Percentiles rank a stretch among this genome's conserved stretches.
Conservation (phyloP, 2,888 invertebrate genomes). For the Trissonchulus sp. region DNA sequence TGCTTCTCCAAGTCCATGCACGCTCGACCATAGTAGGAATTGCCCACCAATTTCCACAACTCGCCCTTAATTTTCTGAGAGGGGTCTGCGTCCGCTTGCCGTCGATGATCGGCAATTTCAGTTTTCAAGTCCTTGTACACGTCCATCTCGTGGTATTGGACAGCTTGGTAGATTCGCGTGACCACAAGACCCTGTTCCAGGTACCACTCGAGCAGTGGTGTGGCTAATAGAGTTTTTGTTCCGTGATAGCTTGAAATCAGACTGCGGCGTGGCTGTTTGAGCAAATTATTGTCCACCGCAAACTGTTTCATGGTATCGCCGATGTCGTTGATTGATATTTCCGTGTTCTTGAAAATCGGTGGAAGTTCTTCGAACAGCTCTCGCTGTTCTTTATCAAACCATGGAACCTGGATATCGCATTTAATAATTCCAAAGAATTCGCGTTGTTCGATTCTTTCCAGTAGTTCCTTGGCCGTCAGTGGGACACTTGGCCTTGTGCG, state of each 20-base stretch:
- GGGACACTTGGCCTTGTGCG: too few relatives aligned
- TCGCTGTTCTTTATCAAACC: not conserved
- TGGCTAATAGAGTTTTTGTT: not conserved
- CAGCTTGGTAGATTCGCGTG: not conserved
- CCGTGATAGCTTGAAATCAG: not conserved
- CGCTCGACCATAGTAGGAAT: too few relatives aligned
- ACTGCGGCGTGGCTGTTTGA: not conserved
- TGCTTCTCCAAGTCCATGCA: too few relatives aligned
- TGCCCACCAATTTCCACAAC: too few relatives aligned
- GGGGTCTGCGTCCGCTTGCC: too few relatives aligned
- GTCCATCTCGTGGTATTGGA: too few relatives aligned
- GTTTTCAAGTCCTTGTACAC: too few relatives aligned
- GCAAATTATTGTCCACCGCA: not conserved
- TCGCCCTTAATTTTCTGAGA: too few relatives aligned
- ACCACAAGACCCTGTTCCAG: not conserved
- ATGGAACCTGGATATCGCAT: not conserved
- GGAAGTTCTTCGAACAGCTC: not conserved
- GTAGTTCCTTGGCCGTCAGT: not conserved
- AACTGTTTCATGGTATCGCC: not conserved
- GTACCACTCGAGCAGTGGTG: not conserved
- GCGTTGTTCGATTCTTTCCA: not conserved
- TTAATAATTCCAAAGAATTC: not conserved
- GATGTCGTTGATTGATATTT: not conserved
- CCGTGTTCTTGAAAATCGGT: not conserved
- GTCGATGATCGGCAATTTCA: too few relatives aligned